A percentile compares a stretch with the other conserved stretches of the same genome.
Evolutionary conservation across 2,113 vertebrate species (phyloP).

Genomic region (Camelus bactrianus): DNA sequence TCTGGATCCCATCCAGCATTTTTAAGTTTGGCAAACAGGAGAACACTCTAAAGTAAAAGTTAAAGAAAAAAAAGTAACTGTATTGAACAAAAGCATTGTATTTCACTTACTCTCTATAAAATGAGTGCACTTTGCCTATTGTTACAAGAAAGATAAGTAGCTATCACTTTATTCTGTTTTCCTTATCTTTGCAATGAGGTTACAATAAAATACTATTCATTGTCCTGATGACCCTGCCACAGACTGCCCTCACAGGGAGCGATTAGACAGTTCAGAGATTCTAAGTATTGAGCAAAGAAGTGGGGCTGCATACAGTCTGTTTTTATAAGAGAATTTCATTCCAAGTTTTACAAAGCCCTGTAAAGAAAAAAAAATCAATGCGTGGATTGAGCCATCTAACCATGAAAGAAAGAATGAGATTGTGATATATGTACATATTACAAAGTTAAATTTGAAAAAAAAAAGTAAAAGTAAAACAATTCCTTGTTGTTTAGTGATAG

Average conservation of each 20-base stretch:
- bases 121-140: neutral
- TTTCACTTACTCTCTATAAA: conserved; percentile 31
- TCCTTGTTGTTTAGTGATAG: neutral
- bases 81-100: conserved; percentile 26
- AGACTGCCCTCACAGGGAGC: neutral
- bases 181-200: neutral
- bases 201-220: neutral
- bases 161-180: neutral
- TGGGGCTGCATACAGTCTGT: neutral
- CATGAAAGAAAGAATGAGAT: conserved; percentile 35
- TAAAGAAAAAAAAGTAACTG: conserved; percentile 53
- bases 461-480: neutral
- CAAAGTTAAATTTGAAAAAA: neutral
- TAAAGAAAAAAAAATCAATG: conserved; percentile 34
- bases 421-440: neutral
- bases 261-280: neutral
- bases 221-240: neutral
- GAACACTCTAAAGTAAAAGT: conserved; percentile 91
- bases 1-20: conserved; percentile 94
- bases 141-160: neutral
- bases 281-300: conserved; percentile 40
- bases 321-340: conserved; percentile 60
- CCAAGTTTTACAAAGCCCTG: neutral
- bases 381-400: conserved; percentile 12
- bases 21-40: conserved; percentile 96